Base-by-base conservation (phyloP, 2,888 invertebrate genomes). In the Nasonovia ribisnigri region DNA sequence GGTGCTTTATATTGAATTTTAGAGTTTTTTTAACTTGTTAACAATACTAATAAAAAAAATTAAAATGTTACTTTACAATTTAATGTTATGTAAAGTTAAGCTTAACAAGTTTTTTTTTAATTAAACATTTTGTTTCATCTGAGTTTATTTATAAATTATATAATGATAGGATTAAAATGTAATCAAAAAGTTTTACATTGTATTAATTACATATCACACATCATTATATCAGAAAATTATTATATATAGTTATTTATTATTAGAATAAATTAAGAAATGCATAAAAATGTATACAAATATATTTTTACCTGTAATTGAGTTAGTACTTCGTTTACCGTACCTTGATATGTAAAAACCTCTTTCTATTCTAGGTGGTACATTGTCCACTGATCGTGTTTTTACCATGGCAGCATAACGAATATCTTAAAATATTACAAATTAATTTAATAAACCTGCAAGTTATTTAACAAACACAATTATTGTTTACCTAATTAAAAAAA, bases 321-420 rank as follows among this genome's bases (percentile, higher is more conserved):
- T 86, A 20, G 57, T 48, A 42, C 86, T 90, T 42, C 93, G 57
- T 93, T 93, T 93, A 46, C 93, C 93, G 42, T 93, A 93, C 84
- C 93, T 93, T 36, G 93, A 86, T 46, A 93, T 93, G 57, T 93
- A 93, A 86, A 93, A 93, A 90, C 93, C 93, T 90, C 93, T 84
- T 86, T 93, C 93, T 90, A 86, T 93, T 29, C 93, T 93, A 36
- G 90, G 93, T 8, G 90, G 93, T 48, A 93, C 90, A 42, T 93
- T 93, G 46, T 90, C 93, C 60, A 57, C 29, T 48, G 90, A 48
- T 86, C 42, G 90, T 29, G 60, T 48, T 60, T 90, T 90, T 11
- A 86, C 3, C 43, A 86, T 42, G 3, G 86, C 60, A 16, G 86
- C 42, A 60, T 90, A 93, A 42, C 57, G 77, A n/a, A 84, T n/a